Evolutionary conservation across 2,113 vertebrate species (phyloP), one percentile per base, ranked within the genome.

Genomic region (Xerus inauris): DNA sequence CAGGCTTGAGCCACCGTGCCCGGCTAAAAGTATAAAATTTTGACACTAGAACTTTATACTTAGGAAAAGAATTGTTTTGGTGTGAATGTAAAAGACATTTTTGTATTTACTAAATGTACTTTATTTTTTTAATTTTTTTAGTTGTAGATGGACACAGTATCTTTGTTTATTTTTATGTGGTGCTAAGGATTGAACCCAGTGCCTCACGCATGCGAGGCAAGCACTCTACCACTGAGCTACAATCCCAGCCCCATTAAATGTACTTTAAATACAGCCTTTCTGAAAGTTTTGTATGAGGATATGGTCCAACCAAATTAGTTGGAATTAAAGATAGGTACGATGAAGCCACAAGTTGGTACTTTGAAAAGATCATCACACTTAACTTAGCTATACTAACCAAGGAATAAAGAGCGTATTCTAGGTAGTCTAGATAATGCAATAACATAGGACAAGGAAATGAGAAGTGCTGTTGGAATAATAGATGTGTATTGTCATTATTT

Each of bases 271-370:
- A 24, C n/a, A 73, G 47, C 7, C n/a, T 73, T 93, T 94, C 40
- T 88, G 87, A 80, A 82, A 86, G 76, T n/a, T 57, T 79, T 22
- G 4, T 45, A 28, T 62, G 59, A 24, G 42, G 22, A 28, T 81
- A 14, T 71, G 10, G 67, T 88, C 26, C 67, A 90, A 5, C 24
- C 11, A 95, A 38, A 84, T 86, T 77, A 86, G 20, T 87, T 22
- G 90, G 32, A 95, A 87, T 89, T 94, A 83, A 94, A 89, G 26
- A 85, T 79, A 40, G 40, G 16, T 67, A 71, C 89, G 72, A 45
- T 87, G 51, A 91, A 89, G 84, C 6, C 13, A 88, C 69, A 73
- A 93, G 28, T 67, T 84, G 75, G n/a, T 88, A 94, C 12, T 94
- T 95, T 93, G 51, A 93, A 62, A 84, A 93, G 32, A 73, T 57